Conservation (phyloP, 2,113 vertebrate genomes). For the Gadus chalcogrammus region DNA sequence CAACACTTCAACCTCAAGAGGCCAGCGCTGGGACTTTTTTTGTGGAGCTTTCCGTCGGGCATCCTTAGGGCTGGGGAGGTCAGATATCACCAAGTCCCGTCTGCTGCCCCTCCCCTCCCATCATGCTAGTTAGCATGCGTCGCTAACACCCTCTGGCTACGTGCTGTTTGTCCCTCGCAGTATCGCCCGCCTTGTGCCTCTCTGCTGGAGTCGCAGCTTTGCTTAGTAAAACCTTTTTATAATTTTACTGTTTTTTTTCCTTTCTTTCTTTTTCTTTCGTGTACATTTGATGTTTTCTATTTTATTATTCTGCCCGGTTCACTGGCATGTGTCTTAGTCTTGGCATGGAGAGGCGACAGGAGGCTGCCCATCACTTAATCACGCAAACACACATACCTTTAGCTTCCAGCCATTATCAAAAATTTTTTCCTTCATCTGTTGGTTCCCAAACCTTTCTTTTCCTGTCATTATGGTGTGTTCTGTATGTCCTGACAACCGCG, state of each 20-base stretch:
- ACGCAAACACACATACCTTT: not conserved
- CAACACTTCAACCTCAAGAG: not conserved
- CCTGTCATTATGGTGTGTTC: not conserved
- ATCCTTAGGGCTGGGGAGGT: slow-evolving; percentile 2
- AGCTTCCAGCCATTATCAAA: not conserved
- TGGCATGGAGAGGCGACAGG: slow-evolving; percentile 5
- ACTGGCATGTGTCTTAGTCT: slow-evolving; percentile 38
- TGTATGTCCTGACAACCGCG: not conserved
- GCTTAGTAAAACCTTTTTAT: slow-evolving; percentile 35
- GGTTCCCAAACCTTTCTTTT: slow-evolving; percentile 13
- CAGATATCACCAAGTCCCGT: not conserved
- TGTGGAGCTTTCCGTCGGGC: not conserved
- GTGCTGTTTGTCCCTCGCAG: slow-evolving; percentile 3
- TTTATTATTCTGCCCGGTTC: slow-evolving; percentile 24
- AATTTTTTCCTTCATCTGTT: not conserved
- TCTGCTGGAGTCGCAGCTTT: slow-evolving; percentile 28
- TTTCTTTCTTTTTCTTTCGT: not conserved
- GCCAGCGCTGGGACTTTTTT: slow-evolving; percentile 44
- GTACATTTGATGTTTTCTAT: slow-evolving; percentile 51
- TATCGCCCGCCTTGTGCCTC: slow-evolving; percentile 39
- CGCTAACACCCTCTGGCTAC: not conserved
- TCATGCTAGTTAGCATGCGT: not conserved
- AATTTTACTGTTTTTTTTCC: slow-evolving; percentile 12
- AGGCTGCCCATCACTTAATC: not conserved
- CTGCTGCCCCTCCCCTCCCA: slow-evolving; percentile 6